These are phyloP conservation scores for Drosophila suboccidentalis DNA, from an alignment of 2,888 invertebrate genomes.

Conservation along the genomic window DNA sequence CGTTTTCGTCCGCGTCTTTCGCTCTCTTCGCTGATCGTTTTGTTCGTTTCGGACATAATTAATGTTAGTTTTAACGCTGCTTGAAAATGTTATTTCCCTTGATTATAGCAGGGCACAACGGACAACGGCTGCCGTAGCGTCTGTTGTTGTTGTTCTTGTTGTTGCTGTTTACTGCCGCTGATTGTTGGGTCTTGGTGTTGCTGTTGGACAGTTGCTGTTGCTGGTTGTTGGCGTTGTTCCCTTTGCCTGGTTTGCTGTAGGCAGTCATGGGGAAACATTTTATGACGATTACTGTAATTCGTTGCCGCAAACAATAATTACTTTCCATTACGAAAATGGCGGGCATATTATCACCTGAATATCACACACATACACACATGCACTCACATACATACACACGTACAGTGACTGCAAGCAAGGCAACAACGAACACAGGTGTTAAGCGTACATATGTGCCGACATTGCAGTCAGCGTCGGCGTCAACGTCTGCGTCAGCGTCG, in stretches of 20 bases:
- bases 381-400: slow-evolving; percentile 15
- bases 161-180: slow-evolving; percentile 47
- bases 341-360: slow-evolving; percentile 85
- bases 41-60: slow-evolving; percentile 84
- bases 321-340: slow-evolving; percentile 85
- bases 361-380: slow-evolving; percentile 74
- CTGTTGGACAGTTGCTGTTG: slow-evolving; percentile 23
- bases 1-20: slow-evolving; percentile 9
- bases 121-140: slow-evolving; percentile 58
- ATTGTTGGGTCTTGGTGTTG: slow-evolving; percentile 43
- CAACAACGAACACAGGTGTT: slow-evolving; percentile 73
- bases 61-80: slow-evolving; percentile 86
- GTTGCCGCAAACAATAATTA: slow-evolving; percentile 84
- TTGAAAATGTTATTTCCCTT: slow-evolving; percentile 85
- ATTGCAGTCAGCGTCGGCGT: slow-evolving; percentile 25
- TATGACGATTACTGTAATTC: slow-evolving; percentile 85
- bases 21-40: slow-evolving; percentile 66
- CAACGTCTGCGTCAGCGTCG: neutral
- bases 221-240: slow-evolving; percentile 51
- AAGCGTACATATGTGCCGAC: slow-evolving; percentile 64
- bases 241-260: slow-evolving; percentile 71
- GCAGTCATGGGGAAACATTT: slow-evolving; percentile 85
- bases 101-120: slow-evolving; percentile 82
- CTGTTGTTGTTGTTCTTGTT: slow-evolving; percentile 46
- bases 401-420: slow-evolving; percentile 30